These are phyloP conservation scores for Tapirus terrestris DNA, from an alignment of 2,113 vertebrate species.

Conservation along the genomic window DNA sequence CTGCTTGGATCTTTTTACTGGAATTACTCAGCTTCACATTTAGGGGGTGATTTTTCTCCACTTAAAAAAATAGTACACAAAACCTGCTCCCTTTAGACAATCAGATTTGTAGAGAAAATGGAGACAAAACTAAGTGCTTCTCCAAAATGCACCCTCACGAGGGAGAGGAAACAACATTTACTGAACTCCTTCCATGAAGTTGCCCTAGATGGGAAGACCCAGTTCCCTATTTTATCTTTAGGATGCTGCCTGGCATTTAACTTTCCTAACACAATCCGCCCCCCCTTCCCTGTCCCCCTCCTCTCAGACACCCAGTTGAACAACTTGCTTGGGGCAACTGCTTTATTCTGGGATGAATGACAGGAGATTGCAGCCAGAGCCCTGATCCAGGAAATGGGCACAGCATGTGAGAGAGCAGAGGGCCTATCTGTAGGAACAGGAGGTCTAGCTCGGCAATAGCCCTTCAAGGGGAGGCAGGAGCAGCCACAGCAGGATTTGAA, in stretches of 20 bases:
- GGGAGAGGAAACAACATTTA: neutral
- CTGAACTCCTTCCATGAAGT: constrained; percentile 31
- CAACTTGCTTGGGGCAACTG: neutral
- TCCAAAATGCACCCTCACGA: neutral
- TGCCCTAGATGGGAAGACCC: constrained; percentile 11
- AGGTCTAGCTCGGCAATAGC: neutral
- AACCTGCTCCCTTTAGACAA: constrained; percentile 1
- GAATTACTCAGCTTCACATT: constrained; percentile 65
- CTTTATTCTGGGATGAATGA: neutral
- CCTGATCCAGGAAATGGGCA: neutral
- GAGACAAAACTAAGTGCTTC: constrained; percentile 13
- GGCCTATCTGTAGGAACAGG: neutral
- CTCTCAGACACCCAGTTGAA: neutral
- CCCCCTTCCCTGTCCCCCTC: neutral
- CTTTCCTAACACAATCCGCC: neutral
- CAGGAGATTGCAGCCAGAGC: neutral
- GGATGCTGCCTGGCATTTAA: constrained; percentile 19
- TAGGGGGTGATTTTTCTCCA: constrained; percentile 30
- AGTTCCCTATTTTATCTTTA: neutral
- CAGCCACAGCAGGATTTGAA: neutral
- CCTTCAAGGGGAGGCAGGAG: neutral
- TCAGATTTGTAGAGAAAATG: neutral
- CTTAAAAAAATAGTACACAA: neutral
- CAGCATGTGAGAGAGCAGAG: neutral
- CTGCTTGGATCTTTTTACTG: constrained; percentile 65